A percentile compares a stretch with the other conserved stretches of the same genome.
phyloP scores from a whole-genome alignment of 2,797 vertebrate species.

The Anguilla pacifica region DNA sequence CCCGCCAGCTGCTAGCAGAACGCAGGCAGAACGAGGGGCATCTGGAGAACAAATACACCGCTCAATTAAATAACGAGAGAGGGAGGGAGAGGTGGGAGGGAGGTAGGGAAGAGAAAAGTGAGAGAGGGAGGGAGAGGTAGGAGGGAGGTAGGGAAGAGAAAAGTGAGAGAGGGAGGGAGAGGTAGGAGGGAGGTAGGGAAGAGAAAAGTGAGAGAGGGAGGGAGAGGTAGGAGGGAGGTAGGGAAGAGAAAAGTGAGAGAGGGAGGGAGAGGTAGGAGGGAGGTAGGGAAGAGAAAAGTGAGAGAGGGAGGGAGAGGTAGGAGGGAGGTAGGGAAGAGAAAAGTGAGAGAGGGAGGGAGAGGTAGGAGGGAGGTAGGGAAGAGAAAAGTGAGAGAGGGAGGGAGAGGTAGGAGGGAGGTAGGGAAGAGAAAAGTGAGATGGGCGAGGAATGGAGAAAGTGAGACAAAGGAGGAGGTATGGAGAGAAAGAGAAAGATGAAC shows the following conservation, averaged over 20 bases:
- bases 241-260: not conserved
- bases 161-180: not conserved
- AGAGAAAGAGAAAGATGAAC: not conserved
- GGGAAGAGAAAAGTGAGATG: conserved; percentile 42
- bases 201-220: not conserved
- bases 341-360: too few relatives aligned
- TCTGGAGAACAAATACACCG: conserved; percentile 7
- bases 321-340: too few relatives aligned
- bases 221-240: not conserved
- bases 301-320: conserved; percentile 32
- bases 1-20: not conserved
- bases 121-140: conserved; percentile 39
- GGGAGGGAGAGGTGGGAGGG: conserved; percentile 34
- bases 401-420: conserved; percentile 43
- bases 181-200: not conserved
- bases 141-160: not conserved
- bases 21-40: not conserved
- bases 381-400: not conserved
- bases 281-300: conserved; percentile 26
- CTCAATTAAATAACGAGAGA: conserved; percentile 2
- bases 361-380: too few relatives aligned
- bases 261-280: not conserved
- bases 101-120: conserved; percentile 43
- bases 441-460: conserved; percentile 22
- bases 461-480: not conserved